phyloP scores from a whole-genome alignment of 1,140 invertebrate genomes.

The Helicoverpa zea region DNA sequence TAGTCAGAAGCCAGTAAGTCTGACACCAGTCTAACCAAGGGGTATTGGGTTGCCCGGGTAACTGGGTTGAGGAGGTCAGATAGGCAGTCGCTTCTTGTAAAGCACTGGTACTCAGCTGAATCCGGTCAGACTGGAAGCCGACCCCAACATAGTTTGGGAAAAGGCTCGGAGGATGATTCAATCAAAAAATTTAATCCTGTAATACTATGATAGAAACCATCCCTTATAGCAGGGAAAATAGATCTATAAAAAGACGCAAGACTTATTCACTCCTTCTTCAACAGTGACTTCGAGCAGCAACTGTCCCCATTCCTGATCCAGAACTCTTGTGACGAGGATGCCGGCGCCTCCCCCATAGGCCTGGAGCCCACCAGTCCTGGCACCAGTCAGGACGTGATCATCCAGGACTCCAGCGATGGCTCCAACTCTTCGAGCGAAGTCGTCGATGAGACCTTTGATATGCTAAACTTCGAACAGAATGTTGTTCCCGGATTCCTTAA shows the following conservation, averaged over 20 bases:
- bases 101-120: no score
- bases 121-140: no score
- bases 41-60: no score
- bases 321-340: conserved; percentile 76
- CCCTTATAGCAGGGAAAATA: no score
- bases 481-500: conserved; percentile 79
- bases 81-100: no score
- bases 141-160: no score
- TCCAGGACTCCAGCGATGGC: conserved; percentile 66
- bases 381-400: conserved; percentile 70
- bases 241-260: not conserved
- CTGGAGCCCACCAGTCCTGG: conserved; percentile 65
- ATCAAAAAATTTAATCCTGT: no score
- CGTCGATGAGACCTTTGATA: conserved; percentile 70
- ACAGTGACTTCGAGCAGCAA: conserved; percentile 83
- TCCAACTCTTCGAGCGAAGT: conserved; percentile 69
- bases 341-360: conserved; percentile 42
- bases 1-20: no score
- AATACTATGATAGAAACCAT: no score
- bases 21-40: no score
- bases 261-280: conserved; percentile 20
- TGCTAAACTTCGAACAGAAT: conserved; percentile 78
- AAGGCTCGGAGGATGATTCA: no score
- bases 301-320: conserved; percentile 82
- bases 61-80: no score